phyloP scores from a whole-genome alignment of 2,888 invertebrate genomes.

The Spodoptera littoralis region DNA sequence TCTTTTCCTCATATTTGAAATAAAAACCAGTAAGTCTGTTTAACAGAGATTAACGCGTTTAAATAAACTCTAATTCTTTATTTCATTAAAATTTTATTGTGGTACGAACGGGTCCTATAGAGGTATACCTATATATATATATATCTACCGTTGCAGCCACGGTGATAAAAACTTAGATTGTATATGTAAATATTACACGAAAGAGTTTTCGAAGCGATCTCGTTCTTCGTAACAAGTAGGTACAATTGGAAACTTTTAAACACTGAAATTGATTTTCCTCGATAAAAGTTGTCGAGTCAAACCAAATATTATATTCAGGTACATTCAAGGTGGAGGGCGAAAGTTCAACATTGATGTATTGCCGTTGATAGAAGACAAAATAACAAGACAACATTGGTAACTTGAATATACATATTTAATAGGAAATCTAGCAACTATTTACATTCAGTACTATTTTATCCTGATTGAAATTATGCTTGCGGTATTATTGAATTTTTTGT shows the following conservation, averaged over 20 bases:
- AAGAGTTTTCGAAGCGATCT: slow-evolving; percentile 67
- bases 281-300: slow-evolving; percentile 38
- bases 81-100: too few species aligned
- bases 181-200: slow-evolving; percentile 76
- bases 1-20: too few species aligned
- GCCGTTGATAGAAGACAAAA: not conserved
- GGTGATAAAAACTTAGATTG: slow-evolving; percentile 75
- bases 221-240: slow-evolving; percentile 43
- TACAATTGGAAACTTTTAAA: slow-evolving; percentile 64
- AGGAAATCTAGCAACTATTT: too few species aligned
- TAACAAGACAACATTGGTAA: not conserved
- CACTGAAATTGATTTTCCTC: slow-evolving; percentile 61
- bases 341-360: slow-evolving; percentile 6
- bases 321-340: slow-evolving; percentile 18
- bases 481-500: too few species aligned
- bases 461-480: too few species aligned
- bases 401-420: too few species aligned
- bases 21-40: not conserved
- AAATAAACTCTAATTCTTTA: too few species aligned
- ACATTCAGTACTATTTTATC: too few species aligned
- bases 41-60: too few species aligned
- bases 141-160: slow-evolving; percentile 6
- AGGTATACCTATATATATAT: not conserved
- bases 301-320: slow-evolving; percentile 38
- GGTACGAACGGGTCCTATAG: not conserved